A percentile compares a stretch with the other conserved stretches of the same genome.
phyloP scores from a whole-genome alignment of 2,113 vertebrate genomes.

The Dissostichus mawsoni region DNA sequence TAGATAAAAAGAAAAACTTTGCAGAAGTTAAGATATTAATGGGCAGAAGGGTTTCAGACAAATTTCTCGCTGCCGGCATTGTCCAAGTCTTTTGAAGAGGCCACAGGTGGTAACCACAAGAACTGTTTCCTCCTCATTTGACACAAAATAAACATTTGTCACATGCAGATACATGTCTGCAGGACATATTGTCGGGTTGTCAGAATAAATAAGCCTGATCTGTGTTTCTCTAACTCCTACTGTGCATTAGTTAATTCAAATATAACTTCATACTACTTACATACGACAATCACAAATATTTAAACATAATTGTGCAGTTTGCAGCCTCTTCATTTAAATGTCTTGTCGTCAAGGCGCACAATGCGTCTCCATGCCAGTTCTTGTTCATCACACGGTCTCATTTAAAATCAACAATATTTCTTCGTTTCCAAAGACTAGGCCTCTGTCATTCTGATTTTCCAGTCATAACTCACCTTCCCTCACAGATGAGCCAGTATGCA shows the following conservation, averaged over 20 bases:
- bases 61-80: slow-evolving; percentile 4
- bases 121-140: slow-evolving; percentile 39
- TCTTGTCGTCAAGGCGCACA: slow-evolving; percentile 85
- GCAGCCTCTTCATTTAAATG: slow-evolving; percentile 93
- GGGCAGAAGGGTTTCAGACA: slow-evolving; percentile 26
- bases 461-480: slow-evolving; percentile 86
- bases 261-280: slow-evolving; percentile 57
- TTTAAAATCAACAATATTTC: slow-evolving; percentile 79
- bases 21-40: slow-evolving; percentile 61
- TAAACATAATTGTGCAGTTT: slow-evolving; percentile 90
- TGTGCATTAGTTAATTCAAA: slow-evolving; percentile 81
- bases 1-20: slow-evolving; percentile 51
- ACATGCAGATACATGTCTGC: slow-evolving; percentile 23
- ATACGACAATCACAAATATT: slow-evolving; percentile 89
- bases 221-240: slow-evolving; percentile 15
- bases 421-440: slow-evolving; percentile 68
- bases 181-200: not conserved
- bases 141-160: slow-evolving; percentile 54
- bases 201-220: slow-evolving; percentile 3
- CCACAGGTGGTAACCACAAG: slow-evolving; percentile 61
- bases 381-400: slow-evolving; percentile 45
- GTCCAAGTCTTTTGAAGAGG: slow-evolving; percentile 24
- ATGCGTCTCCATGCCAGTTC: not conserved
- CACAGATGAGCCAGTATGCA: slow-evolving; percentile 86
- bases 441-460: slow-evolving; percentile 88